These are phyloP conservation scores for Athalia cordata DNA, from an alignment of 2,888 invertebrate genomes.

Conservation along the genomic window DNA sequence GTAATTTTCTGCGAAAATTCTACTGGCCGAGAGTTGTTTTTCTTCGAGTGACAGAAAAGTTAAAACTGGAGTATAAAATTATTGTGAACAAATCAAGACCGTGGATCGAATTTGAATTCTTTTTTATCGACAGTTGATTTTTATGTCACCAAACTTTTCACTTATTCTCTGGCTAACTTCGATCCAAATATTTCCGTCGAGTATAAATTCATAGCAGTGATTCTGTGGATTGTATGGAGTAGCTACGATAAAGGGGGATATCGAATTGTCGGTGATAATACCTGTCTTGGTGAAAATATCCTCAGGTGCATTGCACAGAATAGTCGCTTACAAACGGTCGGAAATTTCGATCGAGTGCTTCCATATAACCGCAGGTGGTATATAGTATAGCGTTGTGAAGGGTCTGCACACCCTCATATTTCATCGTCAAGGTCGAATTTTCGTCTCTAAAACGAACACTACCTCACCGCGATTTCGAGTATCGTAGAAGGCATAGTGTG, in stretches of 20 bases:
- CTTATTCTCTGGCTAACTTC: not conserved
- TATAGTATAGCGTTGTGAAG: not conserved
- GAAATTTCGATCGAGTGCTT: slow-evolving; percentile 35
- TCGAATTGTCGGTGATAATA: not conserved
- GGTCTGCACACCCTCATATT: not conserved
- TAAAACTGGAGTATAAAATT: not conserved
- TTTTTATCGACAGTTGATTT: not conserved
- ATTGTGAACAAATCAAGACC: not conserved
- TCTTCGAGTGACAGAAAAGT: no score
- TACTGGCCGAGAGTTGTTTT: no score
- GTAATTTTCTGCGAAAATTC: no score
- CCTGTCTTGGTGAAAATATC: slow-evolving; percentile 6
- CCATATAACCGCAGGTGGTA: not conserved
- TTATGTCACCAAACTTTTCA: not conserved
- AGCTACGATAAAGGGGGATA: not conserved
- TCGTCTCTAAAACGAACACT: no score
- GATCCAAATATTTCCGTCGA: not conserved
- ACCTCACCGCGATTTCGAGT: slow-evolving; percentile 1
- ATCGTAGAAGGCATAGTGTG: not conserved
- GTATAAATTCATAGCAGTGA: not conserved
- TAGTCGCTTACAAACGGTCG: slow-evolving; percentile 20
- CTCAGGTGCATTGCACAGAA: not conserved
- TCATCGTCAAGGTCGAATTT: no score
- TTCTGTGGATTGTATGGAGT: not conserved
- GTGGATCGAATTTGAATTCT: not conserved